phyloP scores from a whole-genome alignment of 2,797 vertebrate genomes.

The Glyptemys insculpta region DNA sequence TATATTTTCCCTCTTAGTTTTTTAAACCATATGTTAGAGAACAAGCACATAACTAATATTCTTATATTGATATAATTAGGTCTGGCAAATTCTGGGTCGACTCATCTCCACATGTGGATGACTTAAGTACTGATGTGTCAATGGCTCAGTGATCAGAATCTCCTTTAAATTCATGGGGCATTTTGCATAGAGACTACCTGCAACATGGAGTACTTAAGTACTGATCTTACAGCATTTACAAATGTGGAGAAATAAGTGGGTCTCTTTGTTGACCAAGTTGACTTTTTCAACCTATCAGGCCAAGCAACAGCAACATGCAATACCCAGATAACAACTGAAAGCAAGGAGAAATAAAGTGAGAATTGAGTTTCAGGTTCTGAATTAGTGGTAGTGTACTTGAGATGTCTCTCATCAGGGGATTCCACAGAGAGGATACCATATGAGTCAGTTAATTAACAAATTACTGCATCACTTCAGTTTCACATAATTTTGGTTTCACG shows the following conservation, averaged over 20 bases:
- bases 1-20: neutral
- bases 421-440: neutral
- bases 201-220: neutral
- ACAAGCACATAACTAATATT: neutral
- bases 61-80: neutral
- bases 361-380: neutral
- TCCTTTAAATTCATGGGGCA: neutral
- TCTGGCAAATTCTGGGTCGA: neutral
- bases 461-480: neutral
- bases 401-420: neutral
- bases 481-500: neutral
- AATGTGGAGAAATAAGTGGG: neutral
- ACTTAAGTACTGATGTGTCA: neutral
- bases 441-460: neutral
- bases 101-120: neutral
- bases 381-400: accelerated
- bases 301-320: neutral
- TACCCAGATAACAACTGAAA: neutral
- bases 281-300: neutral
- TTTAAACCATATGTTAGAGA: neutral
- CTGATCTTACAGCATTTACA: neutral
- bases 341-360: neutral
- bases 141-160: neutral
- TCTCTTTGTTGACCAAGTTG: neutral
- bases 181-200: neutral